Evolutionary conservation across 1,140 invertebrate genomes (phyloP).

Genomic region (Archivesica marissinica): DNA sequence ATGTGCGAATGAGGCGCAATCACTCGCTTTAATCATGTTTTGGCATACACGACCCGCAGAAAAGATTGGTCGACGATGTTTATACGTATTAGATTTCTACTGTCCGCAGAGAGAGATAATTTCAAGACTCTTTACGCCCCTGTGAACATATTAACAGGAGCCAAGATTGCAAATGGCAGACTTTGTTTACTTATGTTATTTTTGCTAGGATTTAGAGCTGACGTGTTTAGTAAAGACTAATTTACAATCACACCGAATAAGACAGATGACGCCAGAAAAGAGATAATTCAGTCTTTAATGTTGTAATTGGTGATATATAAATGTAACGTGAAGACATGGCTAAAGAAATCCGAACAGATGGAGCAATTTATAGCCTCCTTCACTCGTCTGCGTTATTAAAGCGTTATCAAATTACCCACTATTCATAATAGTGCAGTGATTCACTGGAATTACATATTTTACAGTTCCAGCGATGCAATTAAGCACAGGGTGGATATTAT

Average conservation of each 20-base stretch:
- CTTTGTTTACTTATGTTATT: slow-evolving; percentile 9
- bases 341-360: background rate
- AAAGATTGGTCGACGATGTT: slow-evolving; percentile 9
- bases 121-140: background rate
- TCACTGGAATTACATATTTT: background rate
- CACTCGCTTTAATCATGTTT: slow-evolving; percentile 46
- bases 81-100: slow-evolving; percentile 27
- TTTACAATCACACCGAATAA: background rate
- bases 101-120: background rate
- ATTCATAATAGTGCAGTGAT: background rate
- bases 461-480: background rate
- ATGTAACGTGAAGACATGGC: background rate
- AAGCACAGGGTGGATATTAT: no score
- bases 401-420: background rate
- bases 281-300: slow-evolving; percentile 4
- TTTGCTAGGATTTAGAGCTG: background rate
- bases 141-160: slow-evolving; percentile 9
- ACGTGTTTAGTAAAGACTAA: background rate
- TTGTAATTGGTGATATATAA: background rate
- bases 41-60: background rate
- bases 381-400: no score
- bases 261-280: slow-evolving; percentile 14
- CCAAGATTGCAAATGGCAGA: slow-evolving; percentile 27
- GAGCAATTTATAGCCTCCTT: background rate
- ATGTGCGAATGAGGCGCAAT: slow-evolving; percentile 38